Percentiles rank a stretch among this genome's conserved stretches.
Evolutionary conservation across 2,888 invertebrate species (phyloP).

Genomic region (Koerneria pararmatus): DNA sequence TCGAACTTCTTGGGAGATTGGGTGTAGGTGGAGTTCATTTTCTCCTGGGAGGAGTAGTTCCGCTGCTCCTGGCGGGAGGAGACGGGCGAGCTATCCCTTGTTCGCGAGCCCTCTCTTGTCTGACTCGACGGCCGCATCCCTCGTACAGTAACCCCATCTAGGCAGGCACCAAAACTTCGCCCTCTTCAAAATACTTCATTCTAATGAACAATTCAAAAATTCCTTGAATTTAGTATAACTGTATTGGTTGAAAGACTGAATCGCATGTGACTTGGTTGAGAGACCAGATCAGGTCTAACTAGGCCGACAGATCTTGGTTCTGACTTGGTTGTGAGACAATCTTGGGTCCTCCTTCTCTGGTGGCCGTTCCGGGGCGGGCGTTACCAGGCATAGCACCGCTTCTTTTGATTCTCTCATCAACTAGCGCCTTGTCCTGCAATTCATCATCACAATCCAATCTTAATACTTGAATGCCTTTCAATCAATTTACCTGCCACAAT

Average conservation of each 20-base stretch:
- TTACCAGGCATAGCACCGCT: constrained; percentile 63
- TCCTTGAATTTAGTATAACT: not conserved
- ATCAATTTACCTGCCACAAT: too few species aligned
- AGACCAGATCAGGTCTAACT: too few species aligned
- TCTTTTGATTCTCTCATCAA: constrained; percentile 92
- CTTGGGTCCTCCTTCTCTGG: constrained; percentile 29
- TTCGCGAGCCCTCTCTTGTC: constrained; percentile 10
- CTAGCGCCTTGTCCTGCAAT: constrained; percentile 84
- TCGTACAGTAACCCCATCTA: constrained; percentile 14
- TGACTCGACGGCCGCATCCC: constrained; percentile 3
- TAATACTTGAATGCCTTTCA: too few species aligned
- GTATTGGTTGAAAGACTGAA: too few species aligned
- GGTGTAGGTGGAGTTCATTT: too few species aligned
- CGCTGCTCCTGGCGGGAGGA: too few species aligned
- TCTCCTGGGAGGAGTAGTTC: too few species aligned
- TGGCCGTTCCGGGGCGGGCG: not conserved
- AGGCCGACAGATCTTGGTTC: not conserved
- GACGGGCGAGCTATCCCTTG: constrained; percentile 18
- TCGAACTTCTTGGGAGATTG: too few species aligned
- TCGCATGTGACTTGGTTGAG: too few species aligned
- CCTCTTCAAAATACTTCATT: too few species aligned
- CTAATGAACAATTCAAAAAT: not conserved
- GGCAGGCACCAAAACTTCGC: too few species aligned
- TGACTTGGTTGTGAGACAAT: constrained; percentile 33
- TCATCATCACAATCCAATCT: too few species aligned